Evolutionary conservation across 2,888 invertebrate genomes (phyloP), one percentile per base, ranked within the genome.

Genomic region (Drosophila stalkeri): DNA sequence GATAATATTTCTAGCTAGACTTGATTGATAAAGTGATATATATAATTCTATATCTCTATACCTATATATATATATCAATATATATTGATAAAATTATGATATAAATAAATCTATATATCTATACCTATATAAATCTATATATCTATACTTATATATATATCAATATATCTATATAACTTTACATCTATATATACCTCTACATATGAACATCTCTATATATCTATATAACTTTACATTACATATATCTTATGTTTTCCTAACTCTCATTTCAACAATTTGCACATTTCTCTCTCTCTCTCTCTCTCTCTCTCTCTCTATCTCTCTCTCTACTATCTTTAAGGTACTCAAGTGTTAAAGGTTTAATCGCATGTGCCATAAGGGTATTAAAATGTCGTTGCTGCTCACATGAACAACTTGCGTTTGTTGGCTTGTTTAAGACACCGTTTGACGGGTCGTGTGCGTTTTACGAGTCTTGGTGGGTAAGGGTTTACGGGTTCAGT

Each of bases 361-460:
- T 12, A 20, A 12, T 5, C 12, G 23, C 3, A 9, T 12, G 27
- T 12, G 12, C 23, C 35, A 5, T 35, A 33, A 67, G 55, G 51
- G 61, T 52, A 44, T 56, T 46, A 8, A 52, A 57, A 44, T 27
- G 41, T 69, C 57, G 55, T 35, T 23, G 54, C 39, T 11, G 14
- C 23, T 27, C 27, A 11, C 16, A 5, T 9, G 23, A 16, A 54
- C n/a, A 8, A n/a, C 12, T 18, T 43, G 20, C 39, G 39, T n/a
- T 54, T 46, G 44, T 33, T 65, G 37, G 23, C 47, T 18, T 23
- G 46, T 33, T 27, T 23, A 54, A 47, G 46, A 47, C 35, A 27
- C 23, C 37, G 56, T 64, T 64, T 23, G 44, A 20, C 52, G 52
- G 37, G 37, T 44, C 37, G 54, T 54, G 35, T 54, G 35, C 37